These are phyloP conservation scores for Tenodera sinensis DNA, from an alignment of 2,888 invertebrate species.

Conservation along the genomic window DNA sequence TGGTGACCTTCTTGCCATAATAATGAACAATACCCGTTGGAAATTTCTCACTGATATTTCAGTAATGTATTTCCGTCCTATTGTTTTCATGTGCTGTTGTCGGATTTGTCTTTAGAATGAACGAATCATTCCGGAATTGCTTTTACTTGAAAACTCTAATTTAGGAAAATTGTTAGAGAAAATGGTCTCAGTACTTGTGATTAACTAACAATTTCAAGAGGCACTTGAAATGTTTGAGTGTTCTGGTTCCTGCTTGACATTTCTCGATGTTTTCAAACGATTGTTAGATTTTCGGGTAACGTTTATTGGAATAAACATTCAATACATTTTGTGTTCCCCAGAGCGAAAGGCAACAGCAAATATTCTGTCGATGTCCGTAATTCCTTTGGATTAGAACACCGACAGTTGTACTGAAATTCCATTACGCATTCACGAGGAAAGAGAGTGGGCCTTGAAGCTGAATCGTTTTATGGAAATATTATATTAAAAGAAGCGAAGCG, in stretches of 20 bases:
- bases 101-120: no score
- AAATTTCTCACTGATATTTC: no score
- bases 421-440: neutral
- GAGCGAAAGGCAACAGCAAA: neutral
- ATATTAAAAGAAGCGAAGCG: neutral
- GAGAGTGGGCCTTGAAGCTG: neutral
- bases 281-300: neutral
- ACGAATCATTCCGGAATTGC: no score
- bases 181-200: neutral
- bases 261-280: neutral
- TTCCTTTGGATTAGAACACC: no score
- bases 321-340: neutral
- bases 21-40: no score
- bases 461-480: neutral
- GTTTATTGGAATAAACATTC: neutral
- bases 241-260: neutral
- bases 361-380: neutral
- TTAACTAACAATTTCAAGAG: neutral
- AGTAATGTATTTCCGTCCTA: no score
- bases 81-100: no score
- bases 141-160: no score
- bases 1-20: no score
- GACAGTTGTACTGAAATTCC: neutral
- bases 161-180: neutral
- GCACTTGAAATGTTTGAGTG: neutral